These are phyloP conservation scores for Brachyptera putata DNA, from an alignment of 2,888 invertebrate species.

Conservation along the genomic window DNA sequence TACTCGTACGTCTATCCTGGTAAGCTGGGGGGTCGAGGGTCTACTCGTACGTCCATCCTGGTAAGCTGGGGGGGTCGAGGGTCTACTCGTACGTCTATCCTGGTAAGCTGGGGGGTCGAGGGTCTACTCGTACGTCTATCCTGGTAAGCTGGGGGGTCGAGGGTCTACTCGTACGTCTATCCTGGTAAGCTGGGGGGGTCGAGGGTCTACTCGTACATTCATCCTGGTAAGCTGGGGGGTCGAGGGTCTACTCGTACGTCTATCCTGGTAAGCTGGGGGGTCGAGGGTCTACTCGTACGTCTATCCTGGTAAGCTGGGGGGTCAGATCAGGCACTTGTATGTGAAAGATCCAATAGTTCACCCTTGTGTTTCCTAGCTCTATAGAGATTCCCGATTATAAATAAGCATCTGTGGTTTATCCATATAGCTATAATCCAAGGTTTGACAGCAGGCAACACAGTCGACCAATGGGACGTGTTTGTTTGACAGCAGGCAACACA, in stretches of 20 bases:
- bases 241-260: conserved; percentile 71
- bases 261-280: conserved; percentile 65
- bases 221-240: conserved; percentile 40
- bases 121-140: conserved; percentile 69
- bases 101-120: conserved; percentile 40
- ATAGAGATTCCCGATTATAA: no score
- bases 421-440: no score
- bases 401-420: no score
- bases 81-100: conserved; percentile 54
- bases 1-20: conserved; percentile 54
- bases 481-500: no score
- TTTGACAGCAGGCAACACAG: no score
- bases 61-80: no score
- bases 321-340: conserved; percentile 57
- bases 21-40: conserved; percentile 47
- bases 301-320: conserved; percentile 44
- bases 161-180: conserved; percentile 75
- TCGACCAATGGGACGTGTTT: no score
- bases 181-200: conserved; percentile 61
- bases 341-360: no score
- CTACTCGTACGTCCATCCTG: conserved; percentile 81
- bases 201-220: conserved; percentile 55
- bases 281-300: conserved; percentile 54
- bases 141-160: conserved; percentile 40
- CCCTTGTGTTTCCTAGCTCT: conserved; percentile 76